phyloP scores from a whole-genome alignment of 2,797 vertebrate species.

The Etheostoma perlongum region DNA sequence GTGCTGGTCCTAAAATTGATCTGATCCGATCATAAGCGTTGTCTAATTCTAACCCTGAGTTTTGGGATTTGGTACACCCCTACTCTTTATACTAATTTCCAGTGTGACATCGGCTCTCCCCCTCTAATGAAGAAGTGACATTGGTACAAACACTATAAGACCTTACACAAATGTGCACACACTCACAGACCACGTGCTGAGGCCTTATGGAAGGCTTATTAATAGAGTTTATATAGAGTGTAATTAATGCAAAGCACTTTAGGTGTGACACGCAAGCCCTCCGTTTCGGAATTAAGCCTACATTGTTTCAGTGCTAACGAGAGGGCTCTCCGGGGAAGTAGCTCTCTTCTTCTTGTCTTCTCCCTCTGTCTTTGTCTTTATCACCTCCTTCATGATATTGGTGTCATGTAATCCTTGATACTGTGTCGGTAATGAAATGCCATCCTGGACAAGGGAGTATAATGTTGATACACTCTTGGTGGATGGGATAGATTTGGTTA shows the following conservation, averaged over 20 bases:
- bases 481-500: not conserved
- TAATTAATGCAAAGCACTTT: slow-evolving; percentile 82
- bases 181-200: slow-evolving; percentile 29
- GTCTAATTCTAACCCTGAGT: too few species aligned
- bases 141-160: slow-evolving; percentile 24
- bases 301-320: slow-evolving; percentile 79
- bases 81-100: slow-evolving; percentile 9
- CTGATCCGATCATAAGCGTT: too few species aligned
- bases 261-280: slow-evolving; percentile 70
- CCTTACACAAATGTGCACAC: slow-evolving; percentile 14
- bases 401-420: slow-evolving; percentile 68
- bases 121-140: slow-evolving; percentile 34
- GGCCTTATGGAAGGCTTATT: slow-evolving; percentile 67
- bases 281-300: slow-evolving; percentile 69
- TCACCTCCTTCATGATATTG: slow-evolving; percentile 62
- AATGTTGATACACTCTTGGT: slow-evolving; percentile 32
- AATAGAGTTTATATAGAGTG: slow-evolving; percentile 70
- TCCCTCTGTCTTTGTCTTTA: slow-evolving; percentile 60
- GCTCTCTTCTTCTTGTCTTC: slow-evolving; percentile 56
- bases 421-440: slow-evolving; percentile 49
- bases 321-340: slow-evolving; percentile 63
- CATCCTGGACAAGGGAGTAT: slow-evolving; percentile 16
- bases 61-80: too few species aligned
- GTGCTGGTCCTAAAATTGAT: too few species aligned
- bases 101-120: slow-evolving; percentile 25